phyloP scores from a whole-genome alignment of 2,888 invertebrate species.

The Pandemis cinnamomeana region DNA sequence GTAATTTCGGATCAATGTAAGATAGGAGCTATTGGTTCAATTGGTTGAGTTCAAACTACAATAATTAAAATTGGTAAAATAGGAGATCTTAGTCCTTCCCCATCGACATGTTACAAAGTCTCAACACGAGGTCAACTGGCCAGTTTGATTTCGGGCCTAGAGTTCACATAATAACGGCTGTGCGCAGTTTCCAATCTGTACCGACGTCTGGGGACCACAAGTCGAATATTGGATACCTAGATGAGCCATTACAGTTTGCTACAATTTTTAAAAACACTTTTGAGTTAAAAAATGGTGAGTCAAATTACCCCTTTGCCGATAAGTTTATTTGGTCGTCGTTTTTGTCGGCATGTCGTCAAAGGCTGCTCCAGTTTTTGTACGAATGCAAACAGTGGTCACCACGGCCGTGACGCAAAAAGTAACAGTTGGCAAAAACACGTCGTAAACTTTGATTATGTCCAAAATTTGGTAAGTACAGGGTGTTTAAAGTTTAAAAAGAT shows the following conservation, averaged over 20 bases:
- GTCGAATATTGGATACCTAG: background rate
- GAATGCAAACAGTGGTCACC: slow-evolving; percentile 63
- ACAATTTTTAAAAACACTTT: background rate
- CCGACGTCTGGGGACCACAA: background rate
- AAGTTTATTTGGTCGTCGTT: slow-evolving; percentile 32
- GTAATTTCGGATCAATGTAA: no score
- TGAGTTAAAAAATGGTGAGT: background rate
- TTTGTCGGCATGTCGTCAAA: slow-evolving; percentile 48
- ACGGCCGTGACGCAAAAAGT: slow-evolving; percentile 56
- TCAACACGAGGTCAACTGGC: background rate
- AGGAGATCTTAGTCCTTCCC: no score
- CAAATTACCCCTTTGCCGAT: slow-evolving; percentile 50
- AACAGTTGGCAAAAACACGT: slow-evolving; percentile 66
- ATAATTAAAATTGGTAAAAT: no score
- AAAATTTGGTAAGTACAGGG: slow-evolving; percentile 10
- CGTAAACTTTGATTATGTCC: slow-evolving; percentile 60
- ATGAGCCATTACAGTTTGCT: no score
- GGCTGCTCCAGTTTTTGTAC: slow-evolving; percentile 70
- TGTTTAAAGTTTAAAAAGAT: background rate
- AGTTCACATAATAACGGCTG: background rate
- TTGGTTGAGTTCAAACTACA: no score
- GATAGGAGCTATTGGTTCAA: no score
- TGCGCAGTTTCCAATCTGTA: background rate
- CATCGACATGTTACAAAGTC: background rate
- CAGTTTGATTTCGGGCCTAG: background rate